A percentile compares a stretch with the other conserved stretches of the same genome.
phyloP scores from a whole-genome alignment of 2,888 invertebrate species.

The Heterodera filipjevi region DNA sequence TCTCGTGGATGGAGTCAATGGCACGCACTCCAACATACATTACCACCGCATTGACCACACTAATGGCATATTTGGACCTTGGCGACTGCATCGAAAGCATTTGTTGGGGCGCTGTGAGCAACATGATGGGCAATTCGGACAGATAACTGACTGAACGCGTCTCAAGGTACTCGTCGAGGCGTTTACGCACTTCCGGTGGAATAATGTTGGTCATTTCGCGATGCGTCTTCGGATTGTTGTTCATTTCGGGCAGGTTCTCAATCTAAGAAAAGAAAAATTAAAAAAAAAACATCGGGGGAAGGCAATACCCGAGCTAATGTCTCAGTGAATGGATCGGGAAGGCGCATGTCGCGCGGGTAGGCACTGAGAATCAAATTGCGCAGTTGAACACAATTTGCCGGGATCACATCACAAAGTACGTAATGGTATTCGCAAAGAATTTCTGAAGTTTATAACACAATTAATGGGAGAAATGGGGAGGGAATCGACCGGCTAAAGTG shows the following conservation, averaged over 20 bases:
- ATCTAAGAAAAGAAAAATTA: conserved; percentile 56
- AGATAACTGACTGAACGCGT: conserved; percentile 70
- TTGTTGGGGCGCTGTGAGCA: conserved; percentile 63
- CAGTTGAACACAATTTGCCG: conserved; percentile 98
- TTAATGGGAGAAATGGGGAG: no score
- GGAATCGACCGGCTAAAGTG: no score
- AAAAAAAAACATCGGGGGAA: conserved; percentile 15
- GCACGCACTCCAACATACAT: conserved; percentile 91
- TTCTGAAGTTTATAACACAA: no score
- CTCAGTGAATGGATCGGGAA: conserved; percentile 97
- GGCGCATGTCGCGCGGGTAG: conserved; percentile 93
- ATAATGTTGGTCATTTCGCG: conserved; percentile 57
- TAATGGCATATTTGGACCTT: conserved; percentile 90
- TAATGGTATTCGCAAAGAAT: conserved; percentile 99
- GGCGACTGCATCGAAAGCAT: conserved; percentile 70
- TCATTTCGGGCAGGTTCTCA: conserved; percentile 63
- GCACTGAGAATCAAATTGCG: conserved; percentile 95
- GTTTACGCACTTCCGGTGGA: conserved; percentile 67
- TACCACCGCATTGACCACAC: conserved; percentile 93
- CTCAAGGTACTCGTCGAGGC: conserved; percentile 93
- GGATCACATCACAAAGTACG: conserved; percentile 97
- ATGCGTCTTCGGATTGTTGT: conserved; percentile 59
- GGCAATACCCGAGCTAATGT: conserved; percentile 75
- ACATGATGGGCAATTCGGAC: conserved; percentile 66
- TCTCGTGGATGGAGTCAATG: conserved; percentile 82